A percentile compares a stretch with the other conserved stretches of the same genome.
Evolutionary conservation across 2,888 invertebrate species (phyloP).

Genomic region (Eristalinus sepulchralis): DNA sequence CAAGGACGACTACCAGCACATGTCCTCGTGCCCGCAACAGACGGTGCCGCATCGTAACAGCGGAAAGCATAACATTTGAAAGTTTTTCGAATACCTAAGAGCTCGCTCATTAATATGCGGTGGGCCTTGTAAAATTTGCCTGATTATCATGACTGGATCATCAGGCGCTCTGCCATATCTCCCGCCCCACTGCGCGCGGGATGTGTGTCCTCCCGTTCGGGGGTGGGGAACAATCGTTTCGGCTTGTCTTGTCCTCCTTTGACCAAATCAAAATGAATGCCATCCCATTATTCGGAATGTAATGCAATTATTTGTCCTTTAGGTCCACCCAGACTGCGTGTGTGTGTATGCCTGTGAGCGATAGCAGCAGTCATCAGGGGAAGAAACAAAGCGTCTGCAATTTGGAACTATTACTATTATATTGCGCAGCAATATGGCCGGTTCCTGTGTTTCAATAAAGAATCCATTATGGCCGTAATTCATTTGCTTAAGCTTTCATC

Average conservation of each 20-base stretch:
- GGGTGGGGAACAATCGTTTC: neutral
- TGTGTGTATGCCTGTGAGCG: neutral
- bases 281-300: slow-evolving; percentile 21
- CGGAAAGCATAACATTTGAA: neutral
- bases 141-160: slow-evolving; percentile 5
- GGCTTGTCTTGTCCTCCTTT: neutral
- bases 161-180: neutral
- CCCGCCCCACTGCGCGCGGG: neutral
- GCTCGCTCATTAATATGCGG: neutral
- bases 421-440: neutral
- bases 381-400: slow-evolving; percentile 14
- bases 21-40: neutral
- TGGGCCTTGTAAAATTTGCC: neutral
- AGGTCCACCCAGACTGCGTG: neutral
- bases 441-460: slow-evolving; percentile 21
- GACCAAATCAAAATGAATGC: slow-evolving; percentile 16
- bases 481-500: slow-evolving; percentile 8
- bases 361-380: slow-evolving; percentile 1
- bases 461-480: slow-evolving; percentile 9
- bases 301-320: slow-evolving; percentile 15
- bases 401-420: slow-evolving; percentile 20
- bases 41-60: neutral
- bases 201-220: neutral
- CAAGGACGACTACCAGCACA: neutral
- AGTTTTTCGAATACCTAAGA: neutral